A percentile compares a stretch with the other conserved stretches of the same genome.
phyloP scores from a whole-genome alignment of 2,797 vertebrate species.

The Neosilurus hyrtlii region DNA sequence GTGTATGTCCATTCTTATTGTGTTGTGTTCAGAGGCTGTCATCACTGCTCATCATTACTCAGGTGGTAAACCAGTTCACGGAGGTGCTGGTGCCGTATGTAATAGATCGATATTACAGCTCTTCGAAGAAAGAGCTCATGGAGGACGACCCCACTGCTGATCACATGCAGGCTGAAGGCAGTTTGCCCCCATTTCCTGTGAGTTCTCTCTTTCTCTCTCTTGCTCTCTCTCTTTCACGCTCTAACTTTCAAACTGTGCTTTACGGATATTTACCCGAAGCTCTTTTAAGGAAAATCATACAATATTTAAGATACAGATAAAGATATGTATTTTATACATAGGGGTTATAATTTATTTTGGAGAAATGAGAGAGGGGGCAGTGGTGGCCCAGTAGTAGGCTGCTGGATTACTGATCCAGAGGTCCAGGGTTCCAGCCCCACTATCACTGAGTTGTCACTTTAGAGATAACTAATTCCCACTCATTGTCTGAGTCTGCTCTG shows the following conservation, averaged over 20 bases:
- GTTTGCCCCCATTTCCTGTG: conserved; percentile 72
- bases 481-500: background rate
- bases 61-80: conserved; percentile 77
- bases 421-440: too few relatives aligned
- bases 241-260: too few relatives aligned
- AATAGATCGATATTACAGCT: conserved; percentile 70
- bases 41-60: conserved; percentile 75
- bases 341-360: too few relatives aligned
- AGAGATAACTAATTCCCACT: background rate
- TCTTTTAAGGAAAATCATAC: too few relatives aligned
- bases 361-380: too few relatives aligned
- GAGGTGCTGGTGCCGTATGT: conserved; percentile 77
- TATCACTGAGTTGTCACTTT: background rate
- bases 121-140: conserved; percentile 59
- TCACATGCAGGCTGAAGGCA: conserved; percentile 71
- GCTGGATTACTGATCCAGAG: too few relatives aligned
- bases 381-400: too few relatives aligned
- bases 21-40: conserved; percentile 68
- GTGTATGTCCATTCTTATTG: background rate
- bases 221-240: background rate
- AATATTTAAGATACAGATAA: too few relatives aligned
- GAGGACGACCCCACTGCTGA: conserved; percentile 76
- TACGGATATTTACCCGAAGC: too few relatives aligned
- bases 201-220: conserved; percentile 26
- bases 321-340: too few relatives aligned